Evolutionary conservation across 2,797 vertebrate species (phyloP).

Genomic region (Melanotaenia maccullochi): DNA sequence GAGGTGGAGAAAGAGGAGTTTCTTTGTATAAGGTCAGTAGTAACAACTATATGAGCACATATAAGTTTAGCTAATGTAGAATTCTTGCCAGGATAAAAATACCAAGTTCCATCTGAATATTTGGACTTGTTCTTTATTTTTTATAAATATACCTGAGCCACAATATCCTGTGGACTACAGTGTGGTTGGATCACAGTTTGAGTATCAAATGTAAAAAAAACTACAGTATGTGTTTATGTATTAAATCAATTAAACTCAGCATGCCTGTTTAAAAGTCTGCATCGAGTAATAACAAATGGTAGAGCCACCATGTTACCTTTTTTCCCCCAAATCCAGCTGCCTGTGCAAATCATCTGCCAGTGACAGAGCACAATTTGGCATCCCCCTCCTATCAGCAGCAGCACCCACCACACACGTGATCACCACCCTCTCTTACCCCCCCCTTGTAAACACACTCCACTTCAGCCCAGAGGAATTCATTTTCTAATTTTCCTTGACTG

Average conservation of each 20-base stretch:
- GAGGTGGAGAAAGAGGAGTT: constrained; percentile 35
- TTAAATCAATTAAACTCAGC: constrained; percentile 46
- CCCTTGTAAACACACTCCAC: constrained; percentile 57
- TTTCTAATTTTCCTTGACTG: constrained; percentile 87
- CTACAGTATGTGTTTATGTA: constrained; percentile 18
- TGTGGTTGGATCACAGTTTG: constrained; percentile 11
- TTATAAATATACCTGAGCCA: constrained; percentile 16
- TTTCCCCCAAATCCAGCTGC: constrained; percentile 76
- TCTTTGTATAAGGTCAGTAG: constrained; percentile 60
- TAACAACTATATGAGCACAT: constrained; percentile 23
- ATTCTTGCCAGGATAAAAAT: constrained; percentile 20
- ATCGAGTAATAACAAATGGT: constrained; percentile 73
- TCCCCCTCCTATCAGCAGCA: constrained; percentile 31
- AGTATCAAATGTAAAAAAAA: neutral
- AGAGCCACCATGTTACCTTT: constrained; percentile 57
- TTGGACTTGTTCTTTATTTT: constrained; percentile 4
- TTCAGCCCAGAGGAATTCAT: constrained; percentile 81
- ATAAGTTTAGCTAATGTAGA: constrained; percentile 29
- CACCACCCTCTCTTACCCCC: constrained; percentile 30
- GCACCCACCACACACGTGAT: constrained; percentile 60
- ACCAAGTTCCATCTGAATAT: constrained; percentile 2
- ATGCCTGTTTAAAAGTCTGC: constrained; percentile 42
- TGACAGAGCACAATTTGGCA: constrained; percentile 75
- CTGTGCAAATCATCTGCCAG: constrained; percentile 67
- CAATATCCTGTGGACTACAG: constrained; percentile 25